A percentile compares a stretch with the other conserved stretches of the same genome.
phyloP scores from a whole-genome alignment of 37 sponge, comb jelly and placozoan genomes.

The Corticium candelabrum region DNA sequence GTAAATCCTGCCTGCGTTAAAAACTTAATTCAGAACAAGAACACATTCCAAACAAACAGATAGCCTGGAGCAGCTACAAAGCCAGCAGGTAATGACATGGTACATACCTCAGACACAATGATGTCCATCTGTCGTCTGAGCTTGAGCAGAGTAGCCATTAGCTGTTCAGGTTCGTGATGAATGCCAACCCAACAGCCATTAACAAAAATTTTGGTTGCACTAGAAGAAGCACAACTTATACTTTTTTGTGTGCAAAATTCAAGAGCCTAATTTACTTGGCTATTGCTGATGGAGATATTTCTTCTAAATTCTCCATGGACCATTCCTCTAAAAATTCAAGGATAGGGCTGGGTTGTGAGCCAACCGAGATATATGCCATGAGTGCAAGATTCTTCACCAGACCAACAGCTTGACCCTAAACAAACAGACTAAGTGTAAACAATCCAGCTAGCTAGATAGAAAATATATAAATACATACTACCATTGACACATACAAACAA shows the following conservation, averaged over 20 bases:
- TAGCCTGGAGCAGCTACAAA: too few relatives aligned
- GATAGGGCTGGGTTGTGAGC: conserved; percentile 95
- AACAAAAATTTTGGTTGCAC: conserved; percentile 99
- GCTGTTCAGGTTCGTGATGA: conserved; percentile 92
- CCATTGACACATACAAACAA: conserved; percentile 1
- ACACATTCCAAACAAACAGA: conserved; percentile 2
- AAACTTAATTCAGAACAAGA: too few relatives aligned
- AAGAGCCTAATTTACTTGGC: conserved; percentile 42
- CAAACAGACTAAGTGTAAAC: too few relatives aligned
- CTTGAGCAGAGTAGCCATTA: conserved; percentile 90
- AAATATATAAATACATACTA: background rate
- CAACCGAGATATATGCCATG: conserved; percentile 99
- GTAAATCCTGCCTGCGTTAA: too few relatives aligned
- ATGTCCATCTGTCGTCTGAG: conserved; percentile 99
- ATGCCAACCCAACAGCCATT: conserved; percentile 99
- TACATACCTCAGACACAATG: conserved; percentile 86
- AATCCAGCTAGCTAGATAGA: too few relatives aligned
- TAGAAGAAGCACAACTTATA: conserved; percentile 5
- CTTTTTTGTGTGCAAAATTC: background rate
- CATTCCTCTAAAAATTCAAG: conserved; percentile 99
- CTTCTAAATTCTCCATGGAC: conserved; percentile 99
- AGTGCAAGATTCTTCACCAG: conserved; percentile 98
- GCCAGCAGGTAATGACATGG: too few relatives aligned
- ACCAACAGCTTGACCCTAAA: conserved; percentile 96
- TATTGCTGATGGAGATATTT: conserved; percentile 95